These are phyloP conservation scores for Polyodon spathula DNA, from an alignment of 2,113 vertebrate genomes.

Conservation along the genomic window DNA sequence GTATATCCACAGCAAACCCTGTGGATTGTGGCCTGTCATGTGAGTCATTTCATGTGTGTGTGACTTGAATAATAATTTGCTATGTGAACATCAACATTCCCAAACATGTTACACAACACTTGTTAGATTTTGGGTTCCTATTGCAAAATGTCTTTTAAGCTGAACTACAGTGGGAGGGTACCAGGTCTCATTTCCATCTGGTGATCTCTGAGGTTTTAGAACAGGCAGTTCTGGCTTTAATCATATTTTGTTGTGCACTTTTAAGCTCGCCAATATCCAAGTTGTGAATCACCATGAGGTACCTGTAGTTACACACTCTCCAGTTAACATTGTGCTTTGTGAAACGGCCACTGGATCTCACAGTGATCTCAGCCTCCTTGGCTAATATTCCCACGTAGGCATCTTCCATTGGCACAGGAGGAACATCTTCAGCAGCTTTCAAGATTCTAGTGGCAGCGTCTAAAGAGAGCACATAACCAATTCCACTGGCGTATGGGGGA, in stretches of 20 bases:
- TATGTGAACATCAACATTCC: too few species aligned
- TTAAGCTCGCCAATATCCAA: constrained; percentile 6
- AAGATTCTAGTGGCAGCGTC: constrained; percentile 4
- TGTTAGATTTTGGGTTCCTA: too few species aligned
- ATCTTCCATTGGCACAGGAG: neutral
- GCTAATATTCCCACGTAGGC: constrained; percentile 20
- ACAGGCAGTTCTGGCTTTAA: neutral
- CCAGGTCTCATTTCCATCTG: neutral
- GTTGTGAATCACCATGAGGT: constrained; percentile 13
- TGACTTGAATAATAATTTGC: too few species aligned
- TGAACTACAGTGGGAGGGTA: too few species aligned
- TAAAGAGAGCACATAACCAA: constrained; percentile 10
- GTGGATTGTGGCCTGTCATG: too few species aligned
- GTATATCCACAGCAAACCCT: too few species aligned
- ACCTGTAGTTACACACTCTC: constrained; percentile 19
- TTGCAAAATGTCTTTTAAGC: too few species aligned
- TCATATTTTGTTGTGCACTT: rapidly evolving
- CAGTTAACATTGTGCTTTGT: constrained; percentile 5
- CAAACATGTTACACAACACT: too few species aligned
- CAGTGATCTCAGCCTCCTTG: neutral
- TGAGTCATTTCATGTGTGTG: too few species aligned
- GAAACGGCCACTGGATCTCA: constrained; percentile 3
- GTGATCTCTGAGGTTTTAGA: neutral
- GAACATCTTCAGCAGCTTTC: rapidly evolving
- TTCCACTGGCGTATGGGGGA: rapidly evolving